These are phyloP conservation scores for Ctenochaetus hawaiiensis DNA, from an alignment of 2,797 vertebrate genomes.

Conservation along the genomic window DNA sequence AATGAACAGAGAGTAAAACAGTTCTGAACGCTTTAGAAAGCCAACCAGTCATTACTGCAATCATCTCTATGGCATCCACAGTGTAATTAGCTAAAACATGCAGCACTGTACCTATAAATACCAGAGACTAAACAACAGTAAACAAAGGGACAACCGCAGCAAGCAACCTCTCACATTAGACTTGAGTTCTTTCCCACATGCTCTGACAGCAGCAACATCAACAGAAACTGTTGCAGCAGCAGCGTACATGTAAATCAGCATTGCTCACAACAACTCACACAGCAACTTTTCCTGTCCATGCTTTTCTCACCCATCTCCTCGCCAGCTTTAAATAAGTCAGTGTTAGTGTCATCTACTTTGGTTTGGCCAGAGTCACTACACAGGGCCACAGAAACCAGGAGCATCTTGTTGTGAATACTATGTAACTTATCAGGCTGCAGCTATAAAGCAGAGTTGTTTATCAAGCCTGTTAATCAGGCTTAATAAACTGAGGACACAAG, in stretches of 20 bases:
- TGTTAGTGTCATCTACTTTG: constrained; percentile 3
- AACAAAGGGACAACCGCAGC: constrained; percentile 74
- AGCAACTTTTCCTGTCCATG: not conserved
- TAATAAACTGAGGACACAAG: too few species aligned
- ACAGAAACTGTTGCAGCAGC: constrained; percentile 33
- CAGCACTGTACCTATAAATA: constrained; percentile 77
- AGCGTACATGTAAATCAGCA: not conserved
- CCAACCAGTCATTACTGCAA: constrained; percentile 74
- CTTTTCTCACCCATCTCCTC: not conserved
- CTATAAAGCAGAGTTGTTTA: constrained; percentile 6
- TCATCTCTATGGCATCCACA: constrained; percentile 60
- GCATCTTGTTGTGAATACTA: constrained; percentile 6
- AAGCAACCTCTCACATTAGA: constrained; percentile 64
- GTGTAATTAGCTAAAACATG: constrained; percentile 71
- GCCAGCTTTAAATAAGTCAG: not conserved
- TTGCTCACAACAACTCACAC: constrained; percentile 27
- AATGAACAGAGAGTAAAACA: constrained; percentile 44
- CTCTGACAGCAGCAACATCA: constrained; percentile 59
- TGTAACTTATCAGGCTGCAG: not conserved
- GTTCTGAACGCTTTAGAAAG: constrained; percentile 54
- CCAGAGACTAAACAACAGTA: constrained; percentile 73
- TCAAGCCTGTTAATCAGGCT: not conserved
- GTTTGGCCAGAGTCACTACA: constrained; percentile 7
- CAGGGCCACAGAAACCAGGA: constrained; percentile 18
- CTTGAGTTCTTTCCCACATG: constrained; percentile 61